Evolutionary conservation across 2,797 vertebrate species (phyloP), one percentile per base, ranked within the genome.

Genomic region (Helostoma temminkii): DNA sequence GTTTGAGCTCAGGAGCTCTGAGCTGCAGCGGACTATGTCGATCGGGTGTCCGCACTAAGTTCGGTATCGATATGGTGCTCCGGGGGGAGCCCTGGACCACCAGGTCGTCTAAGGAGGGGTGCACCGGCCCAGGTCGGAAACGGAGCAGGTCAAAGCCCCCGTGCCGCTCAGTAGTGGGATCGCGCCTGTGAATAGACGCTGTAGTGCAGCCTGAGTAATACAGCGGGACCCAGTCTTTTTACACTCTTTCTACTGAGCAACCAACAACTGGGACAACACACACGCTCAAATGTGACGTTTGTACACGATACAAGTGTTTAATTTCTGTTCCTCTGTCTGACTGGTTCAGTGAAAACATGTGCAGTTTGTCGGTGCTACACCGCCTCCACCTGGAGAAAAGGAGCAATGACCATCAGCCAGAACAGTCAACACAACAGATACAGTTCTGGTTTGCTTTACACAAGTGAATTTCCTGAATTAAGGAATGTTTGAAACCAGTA

Each of bases 131-230:
- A 92, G 88, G 89, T 73, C 88, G 83, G 83, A 66, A 66, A 87
- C 84, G 84, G 73, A 92, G 91, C 89, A 90, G 88, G 89, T 66
- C 85, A 90, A 91, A 90, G 68, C 88, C 89, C 86, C 87, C 86
- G 85, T 89, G 80, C 84, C 76, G 86, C 73, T 84, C 91, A 90
- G 88, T 89, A 88, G 89, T 78, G 88, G 83, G 88, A 67, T 88
- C 75, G 85, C 82, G 69, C 80, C 88, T 74, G 86, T 84, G 89
- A 91, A 81, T 86, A 85, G 84, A 73, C 80, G 47, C 76, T 81
- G 84, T 64, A 65, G 75, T 66, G 58, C 75, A 76, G 74, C 80
- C 74, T 82, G 76, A 66, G 62, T 69, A 81, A 86, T 67, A 88
- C 52, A 84, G 82, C 64, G 76, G 14, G 74, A 87, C 84, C 0